A percentile compares a stretch with the other conserved stretches of the same genome.
Conservation (phyloP, 2,888 invertebrate genomes). For the Dolichomitus sp. region DNA sequence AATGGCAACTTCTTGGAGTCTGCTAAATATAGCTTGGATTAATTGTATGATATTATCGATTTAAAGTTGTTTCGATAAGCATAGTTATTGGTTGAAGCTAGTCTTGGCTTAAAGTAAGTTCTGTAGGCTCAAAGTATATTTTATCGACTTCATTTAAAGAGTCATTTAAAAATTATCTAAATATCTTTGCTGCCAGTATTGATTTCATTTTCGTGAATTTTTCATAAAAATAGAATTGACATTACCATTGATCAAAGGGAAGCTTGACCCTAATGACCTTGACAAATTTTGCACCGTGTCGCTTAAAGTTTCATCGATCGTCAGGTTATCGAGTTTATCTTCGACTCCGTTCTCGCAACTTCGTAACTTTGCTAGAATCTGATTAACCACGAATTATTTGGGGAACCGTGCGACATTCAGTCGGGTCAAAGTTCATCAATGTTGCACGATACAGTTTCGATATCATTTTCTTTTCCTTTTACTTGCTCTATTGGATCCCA, state of each 20-base stretch:
- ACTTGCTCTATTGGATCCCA: not conserved
- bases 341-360: constrained; percentile 4
- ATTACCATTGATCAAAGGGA: too few relatives aligned
- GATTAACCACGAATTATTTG: constrained; percentile 38
- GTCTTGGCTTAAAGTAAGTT: too few relatives aligned
- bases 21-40: too few relatives aligned
- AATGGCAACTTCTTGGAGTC: too few relatives aligned
- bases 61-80: not conserved
- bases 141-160: too few relatives aligned
- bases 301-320: constrained; percentile 6
- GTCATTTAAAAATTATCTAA: too few relatives aligned
- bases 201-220: not conserved
- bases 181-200: not conserved
- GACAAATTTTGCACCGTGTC: not conserved
- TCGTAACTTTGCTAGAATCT: constrained; percentile 34
- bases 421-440: not conserved
- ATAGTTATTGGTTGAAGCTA: too few relatives aligned
- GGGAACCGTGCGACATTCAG: constrained; percentile 14
- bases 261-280: not conserved
- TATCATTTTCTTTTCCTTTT: not conserved
- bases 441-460: constrained; percentile 7
- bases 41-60: not conserved
- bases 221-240: not conserved
- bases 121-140: too few relatives aligned
- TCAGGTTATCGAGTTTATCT: constrained; percentile 40